These are phyloP conservation scores for Oreochromis mossambicus DNA, from an alignment of 2,797 vertebrate genomes.

Conservation along the genomic window DNA sequence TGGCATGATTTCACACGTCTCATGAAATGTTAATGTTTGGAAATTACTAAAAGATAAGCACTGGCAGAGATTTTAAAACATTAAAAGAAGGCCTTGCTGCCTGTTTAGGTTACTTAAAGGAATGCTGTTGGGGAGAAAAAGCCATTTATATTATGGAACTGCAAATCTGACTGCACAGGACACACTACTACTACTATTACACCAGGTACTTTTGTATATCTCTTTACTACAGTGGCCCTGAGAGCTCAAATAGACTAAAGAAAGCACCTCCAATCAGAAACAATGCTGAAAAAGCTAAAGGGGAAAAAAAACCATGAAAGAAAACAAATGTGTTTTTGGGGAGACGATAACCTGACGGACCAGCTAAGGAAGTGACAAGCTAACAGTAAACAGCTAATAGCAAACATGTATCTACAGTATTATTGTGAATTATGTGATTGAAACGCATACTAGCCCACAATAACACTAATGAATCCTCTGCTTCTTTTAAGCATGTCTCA, in stretches of 20 bases:
- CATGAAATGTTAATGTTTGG: not conserved
- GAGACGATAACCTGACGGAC: not conserved
- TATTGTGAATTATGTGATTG: not conserved
- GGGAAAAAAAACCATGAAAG: accelerated
- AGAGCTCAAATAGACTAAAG: not conserved
- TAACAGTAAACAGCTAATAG: not conserved
- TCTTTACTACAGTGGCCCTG: not conserved
- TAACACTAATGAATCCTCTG: not conserved
- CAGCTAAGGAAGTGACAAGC: not conserved
- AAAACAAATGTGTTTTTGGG: not conserved
- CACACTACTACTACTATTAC: not conserved
- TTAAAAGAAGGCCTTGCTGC: not conserved
- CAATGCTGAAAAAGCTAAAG: not conserved
- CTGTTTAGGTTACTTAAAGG: not conserved
- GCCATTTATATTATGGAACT: not conserved
- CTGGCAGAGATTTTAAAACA: not conserved
- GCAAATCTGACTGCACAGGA: not conserved
- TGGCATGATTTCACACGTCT: not conserved
- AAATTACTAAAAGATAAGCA: not conserved
- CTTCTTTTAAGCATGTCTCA: not conserved
- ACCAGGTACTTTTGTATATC: not conserved
- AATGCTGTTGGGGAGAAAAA: not conserved
- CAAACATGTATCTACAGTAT: not conserved
- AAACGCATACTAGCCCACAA: not conserved
- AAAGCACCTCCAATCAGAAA: not conserved